Conservation (phyloP, 2,888 invertebrate species). For the Drosophila algonquin region DNA sequence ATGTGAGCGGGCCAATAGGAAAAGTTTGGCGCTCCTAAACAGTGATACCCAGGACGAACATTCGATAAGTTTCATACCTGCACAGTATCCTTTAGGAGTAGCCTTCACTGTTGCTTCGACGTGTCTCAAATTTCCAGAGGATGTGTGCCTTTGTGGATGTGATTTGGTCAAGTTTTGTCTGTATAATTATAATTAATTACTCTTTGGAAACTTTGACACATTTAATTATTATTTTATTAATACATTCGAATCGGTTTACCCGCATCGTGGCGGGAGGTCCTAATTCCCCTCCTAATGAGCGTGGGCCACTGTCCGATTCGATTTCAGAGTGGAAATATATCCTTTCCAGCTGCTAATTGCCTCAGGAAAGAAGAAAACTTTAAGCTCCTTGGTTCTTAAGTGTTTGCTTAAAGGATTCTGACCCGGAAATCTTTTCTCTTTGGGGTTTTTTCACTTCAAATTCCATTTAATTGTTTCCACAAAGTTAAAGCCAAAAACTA, state of each 20-base stretch:
- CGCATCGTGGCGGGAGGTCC: conserved; percentile 16
- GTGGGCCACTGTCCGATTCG: conserved; percentile 7
- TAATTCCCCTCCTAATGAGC: conserved; percentile 32
- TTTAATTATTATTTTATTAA: conserved; percentile 81
- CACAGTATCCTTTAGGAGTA: background rate
- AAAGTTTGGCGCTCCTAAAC: conserved; percentile 58
- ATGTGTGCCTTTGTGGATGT: conserved; percentile 9
- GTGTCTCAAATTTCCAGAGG: background rate
- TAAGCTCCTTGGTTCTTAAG: conserved; percentile 3
- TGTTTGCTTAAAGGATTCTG: conserved; percentile 9
- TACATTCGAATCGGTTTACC: conserved; percentile 17
- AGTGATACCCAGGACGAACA: background rate
- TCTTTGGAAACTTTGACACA: conserved; percentile 74
- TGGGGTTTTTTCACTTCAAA: conserved; percentile 24
- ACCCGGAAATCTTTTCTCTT: conserved; percentile 13
- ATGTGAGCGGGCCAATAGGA: conserved; percentile 54
- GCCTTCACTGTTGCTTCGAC: conserved; percentile 28
- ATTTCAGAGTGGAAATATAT: conserved; percentile 22
- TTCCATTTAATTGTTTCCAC: conserved; percentile 72
- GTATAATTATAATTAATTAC: conserved; percentile 77
- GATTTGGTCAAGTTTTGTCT: conserved; percentile 27
- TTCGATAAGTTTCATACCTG: background rate
- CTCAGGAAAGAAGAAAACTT: background rate
- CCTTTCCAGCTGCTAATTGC: conserved; percentile 47
- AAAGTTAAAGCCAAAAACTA: conserved; percentile 53